These are phyloP conservation scores for Corydoras sp. DNA, from an alignment of 2,113 vertebrate species.

Conservation along the genomic window DNA sequence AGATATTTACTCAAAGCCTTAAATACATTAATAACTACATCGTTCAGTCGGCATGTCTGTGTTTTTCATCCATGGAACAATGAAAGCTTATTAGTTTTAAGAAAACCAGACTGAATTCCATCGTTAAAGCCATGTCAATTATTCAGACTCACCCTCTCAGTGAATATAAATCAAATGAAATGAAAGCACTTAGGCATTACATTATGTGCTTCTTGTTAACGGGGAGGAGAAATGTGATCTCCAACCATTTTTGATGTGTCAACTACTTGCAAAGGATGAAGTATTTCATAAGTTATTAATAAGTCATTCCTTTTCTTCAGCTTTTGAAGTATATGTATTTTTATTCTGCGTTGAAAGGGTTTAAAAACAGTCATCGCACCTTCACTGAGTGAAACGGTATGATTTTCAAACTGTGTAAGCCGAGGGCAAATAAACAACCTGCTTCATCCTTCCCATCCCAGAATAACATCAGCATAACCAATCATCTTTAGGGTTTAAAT, in stretches of 20 bases:
- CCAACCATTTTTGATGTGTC: not conserved
- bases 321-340: conserved; percentile 9
- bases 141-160: conserved; percentile 13
- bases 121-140: conserved; percentile 25
- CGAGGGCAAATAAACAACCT: too few relatives aligned
- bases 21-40: not conserved
- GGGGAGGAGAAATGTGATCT: conserved; percentile 4
- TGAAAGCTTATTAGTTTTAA: conserved; percentile 11
- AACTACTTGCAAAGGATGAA: conserved; percentile 7
- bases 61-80: not conserved
- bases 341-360: not conserved
- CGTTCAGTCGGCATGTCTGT: not conserved
- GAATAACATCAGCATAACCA: not conserved
- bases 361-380: not conserved
- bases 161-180: conserved; percentile 26
- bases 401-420: not conserved
- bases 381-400: not conserved
- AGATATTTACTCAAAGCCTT: not conserved
- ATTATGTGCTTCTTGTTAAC: conserved; percentile 11
- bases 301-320: conserved; percentile 10
- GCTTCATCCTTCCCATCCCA: too few relatives aligned
- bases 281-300: conserved; percentile 20
- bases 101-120: conserved; percentile 8
- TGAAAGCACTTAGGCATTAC: not conserved
- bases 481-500: not conserved